Evolutionary conservation across 2,888 invertebrate species (phyloP).

Genomic region (Nemapogon koenigi): DNA sequence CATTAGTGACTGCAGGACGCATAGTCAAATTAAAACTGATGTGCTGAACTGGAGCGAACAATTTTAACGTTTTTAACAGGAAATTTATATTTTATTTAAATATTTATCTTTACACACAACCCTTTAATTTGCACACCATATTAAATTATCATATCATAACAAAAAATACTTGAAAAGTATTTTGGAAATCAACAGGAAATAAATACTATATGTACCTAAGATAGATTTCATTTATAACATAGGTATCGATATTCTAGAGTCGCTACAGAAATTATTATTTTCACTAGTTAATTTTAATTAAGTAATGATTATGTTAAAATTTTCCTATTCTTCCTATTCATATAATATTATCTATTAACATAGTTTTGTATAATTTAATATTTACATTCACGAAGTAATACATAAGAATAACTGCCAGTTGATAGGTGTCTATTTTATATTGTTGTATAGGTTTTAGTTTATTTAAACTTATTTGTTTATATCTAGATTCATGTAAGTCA

Average conservation of each 20-base stretch:
- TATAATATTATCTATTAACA: constrained; percentile 56
- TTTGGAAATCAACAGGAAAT: neutral
- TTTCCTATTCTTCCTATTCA: constrained; percentile 54
- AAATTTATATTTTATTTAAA: constrained; percentile 53
- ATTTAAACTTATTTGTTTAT: too few species aligned
- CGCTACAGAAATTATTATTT: constrained; percentile 47
- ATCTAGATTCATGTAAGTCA: too few species aligned
- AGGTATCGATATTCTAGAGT: constrained; percentile 33
- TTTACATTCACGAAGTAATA: constrained; percentile 49
- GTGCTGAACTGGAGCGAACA: constrained; percentile 23
- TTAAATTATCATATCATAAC: constrained; percentile 16
- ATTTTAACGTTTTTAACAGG: constrained; percentile 39
- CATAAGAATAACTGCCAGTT: constrained; percentile 46
- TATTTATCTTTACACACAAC: constrained; percentile 65
- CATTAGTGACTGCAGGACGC: constrained; percentile 3
- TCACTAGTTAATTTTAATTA: constrained; percentile 34
- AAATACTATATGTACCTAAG: constrained; percentile 7
- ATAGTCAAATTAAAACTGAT: constrained; percentile 25
- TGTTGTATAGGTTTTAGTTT: too few species aligned
- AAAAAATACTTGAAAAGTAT: too few species aligned
- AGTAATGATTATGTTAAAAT: constrained; percentile 58
- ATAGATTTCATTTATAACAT: constrained; percentile 26
- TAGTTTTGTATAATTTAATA: constrained; percentile 44
- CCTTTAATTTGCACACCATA: constrained; percentile 64
- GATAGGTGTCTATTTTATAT: constrained; percentile 26